These are phyloP conservation scores for Brachionus rotundiformis DNA, from an alignment of 1,140 invertebrate species.

Conservation along the genomic window DNA sequence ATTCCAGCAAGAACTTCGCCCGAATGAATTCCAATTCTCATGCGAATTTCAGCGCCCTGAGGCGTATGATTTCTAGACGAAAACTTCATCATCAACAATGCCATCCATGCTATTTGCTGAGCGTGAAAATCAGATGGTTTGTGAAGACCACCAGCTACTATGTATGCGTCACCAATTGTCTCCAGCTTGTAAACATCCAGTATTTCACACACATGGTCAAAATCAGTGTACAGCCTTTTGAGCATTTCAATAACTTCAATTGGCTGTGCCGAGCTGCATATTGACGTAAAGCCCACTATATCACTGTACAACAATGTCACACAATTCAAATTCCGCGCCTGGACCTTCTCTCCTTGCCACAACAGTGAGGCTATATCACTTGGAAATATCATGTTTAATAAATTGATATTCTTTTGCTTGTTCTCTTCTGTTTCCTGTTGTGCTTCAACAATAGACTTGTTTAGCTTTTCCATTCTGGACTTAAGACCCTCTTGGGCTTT, in stretches of 20 bases:
- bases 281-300: conserved; percentile 92
- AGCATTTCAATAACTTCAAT: conserved; percentile 81
- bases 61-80: conserved; percentile 82
- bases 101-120: conserved; percentile 93
- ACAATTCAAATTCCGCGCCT: conserved; percentile 84
- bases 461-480: conserved; percentile 89
- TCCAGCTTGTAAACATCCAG: conserved; percentile 64
- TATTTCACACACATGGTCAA: conserved; percentile 83
- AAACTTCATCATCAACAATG: conserved; percentile 82
- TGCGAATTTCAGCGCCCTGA: conserved; percentile 83
- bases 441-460: conserved; percentile 87
- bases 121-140: conserved; percentile 79
- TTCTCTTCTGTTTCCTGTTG: conserved; percentile 86
- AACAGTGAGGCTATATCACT: conserved; percentile 85
- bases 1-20: conserved; percentile 94
- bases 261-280: conserved; percentile 58
- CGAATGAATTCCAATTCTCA: conserved; percentile 92
- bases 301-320: conserved; percentile 92
- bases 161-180: conserved; percentile 63
- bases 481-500: conserved; percentile 88
- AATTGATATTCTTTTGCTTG: conserved; percentile 88
- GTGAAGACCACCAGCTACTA: conserved; percentile 66
- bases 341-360: conserved; percentile 83
- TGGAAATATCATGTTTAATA: conserved; percentile 89
- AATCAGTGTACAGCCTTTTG: conserved; percentile 84